phyloP scores from a whole-genome alignment of 2,113 vertebrate species.

The Panurus biarmicus region DNA sequence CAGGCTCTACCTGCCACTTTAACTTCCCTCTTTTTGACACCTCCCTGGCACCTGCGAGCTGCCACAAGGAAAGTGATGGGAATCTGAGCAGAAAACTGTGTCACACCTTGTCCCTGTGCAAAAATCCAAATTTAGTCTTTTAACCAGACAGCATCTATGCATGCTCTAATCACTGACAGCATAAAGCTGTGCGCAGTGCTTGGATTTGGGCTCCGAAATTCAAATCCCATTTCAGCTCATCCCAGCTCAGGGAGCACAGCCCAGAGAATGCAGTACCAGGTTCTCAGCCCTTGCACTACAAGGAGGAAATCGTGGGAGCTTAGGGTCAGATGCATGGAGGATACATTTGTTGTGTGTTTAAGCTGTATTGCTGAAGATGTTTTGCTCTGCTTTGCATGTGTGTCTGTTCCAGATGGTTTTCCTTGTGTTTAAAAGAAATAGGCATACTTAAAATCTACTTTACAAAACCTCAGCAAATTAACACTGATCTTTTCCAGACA shows the following conservation, averaged over 20 bases:
- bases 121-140: neutral
- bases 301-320: neutral
- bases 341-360: neutral
- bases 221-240: neutral
- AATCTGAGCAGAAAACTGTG: neutral
- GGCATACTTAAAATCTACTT: neutral
- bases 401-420: neutral
- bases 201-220: neutral
- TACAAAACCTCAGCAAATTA: slow-evolving; percentile 36
- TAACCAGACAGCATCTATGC: neutral
- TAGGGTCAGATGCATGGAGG: neutral
- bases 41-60: neutral
- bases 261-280: neutral
- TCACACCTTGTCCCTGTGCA: neutral
- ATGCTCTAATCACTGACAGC: neutral
- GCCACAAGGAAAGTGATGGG: neutral
- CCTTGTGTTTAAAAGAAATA: neutral
- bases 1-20: neutral
- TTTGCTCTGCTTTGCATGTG: neutral
- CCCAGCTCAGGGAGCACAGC: neutral
- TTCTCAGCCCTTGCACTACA: neutral
- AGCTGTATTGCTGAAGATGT: neutral
- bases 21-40: neutral
- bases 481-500: slow-evolving; percentile 39
- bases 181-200: neutral